Evolutionary conservation across 2,797 vertebrate species (phyloP).

Genomic region (Rhincodon typus): DNA sequence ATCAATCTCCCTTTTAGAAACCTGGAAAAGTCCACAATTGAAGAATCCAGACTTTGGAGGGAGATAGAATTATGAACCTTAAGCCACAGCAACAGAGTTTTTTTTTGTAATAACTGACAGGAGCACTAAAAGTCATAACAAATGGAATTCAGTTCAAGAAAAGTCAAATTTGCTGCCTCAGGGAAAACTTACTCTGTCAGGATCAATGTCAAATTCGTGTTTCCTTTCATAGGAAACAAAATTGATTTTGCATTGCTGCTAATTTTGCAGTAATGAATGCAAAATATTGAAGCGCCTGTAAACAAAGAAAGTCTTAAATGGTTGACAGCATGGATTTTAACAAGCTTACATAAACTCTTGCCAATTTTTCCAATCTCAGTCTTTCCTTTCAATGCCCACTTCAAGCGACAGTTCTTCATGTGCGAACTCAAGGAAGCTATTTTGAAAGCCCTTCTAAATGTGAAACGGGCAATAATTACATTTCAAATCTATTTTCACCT

Average conservation of each 20-base stretch:
- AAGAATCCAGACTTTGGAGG: background rate
- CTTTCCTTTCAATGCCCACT: background rate
- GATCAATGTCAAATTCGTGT: background rate
- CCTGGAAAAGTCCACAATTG: background rate
- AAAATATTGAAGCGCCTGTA: background rate
- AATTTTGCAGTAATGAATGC: background rate
- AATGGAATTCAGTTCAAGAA: slow-evolving; percentile 2
- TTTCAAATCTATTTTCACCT: background rate
- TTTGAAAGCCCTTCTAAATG: background rate
- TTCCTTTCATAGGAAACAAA: background rate
- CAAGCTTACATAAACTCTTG: background rate
- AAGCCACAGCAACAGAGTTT: background rate
- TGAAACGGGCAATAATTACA: background rate
- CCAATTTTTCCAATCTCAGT: background rate
- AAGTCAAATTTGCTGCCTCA: slow-evolving; percentile 9
- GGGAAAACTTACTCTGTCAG: background rate
- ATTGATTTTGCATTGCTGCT: background rate
- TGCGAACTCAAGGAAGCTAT: background rate
- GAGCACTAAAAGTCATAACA: background rate
- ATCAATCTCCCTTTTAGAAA: no score
- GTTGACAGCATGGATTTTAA: background rate
- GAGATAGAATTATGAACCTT: background rate
- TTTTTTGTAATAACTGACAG: background rate
- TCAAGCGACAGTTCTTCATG: background rate
- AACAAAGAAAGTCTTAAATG: background rate